These are phyloP conservation scores for Epizoanthus scotinus DNA, from an alignment of 92 coral and sea anemone genomes.

Conservation along the genomic window DNA sequence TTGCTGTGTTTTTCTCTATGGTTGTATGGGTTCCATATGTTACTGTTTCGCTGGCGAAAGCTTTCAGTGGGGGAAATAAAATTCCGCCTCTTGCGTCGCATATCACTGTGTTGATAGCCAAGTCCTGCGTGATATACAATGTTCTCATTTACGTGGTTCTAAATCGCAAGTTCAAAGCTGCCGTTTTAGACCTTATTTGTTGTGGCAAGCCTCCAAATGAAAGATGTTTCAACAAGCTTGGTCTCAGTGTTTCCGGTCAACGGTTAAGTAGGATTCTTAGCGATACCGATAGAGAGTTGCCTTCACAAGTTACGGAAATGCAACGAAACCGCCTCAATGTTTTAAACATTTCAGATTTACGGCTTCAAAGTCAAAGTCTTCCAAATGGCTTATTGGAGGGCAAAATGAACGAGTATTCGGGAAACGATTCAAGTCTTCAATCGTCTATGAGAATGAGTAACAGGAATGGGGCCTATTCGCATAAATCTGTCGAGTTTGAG, in stretches of 20 bases:
- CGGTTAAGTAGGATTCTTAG: slow-evolving; percentile 70
- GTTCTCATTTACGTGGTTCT: slow-evolving; percentile 90
- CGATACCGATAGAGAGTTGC: slow-evolving; percentile 65
- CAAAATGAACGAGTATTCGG: neutral
- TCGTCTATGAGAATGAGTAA: neutral
- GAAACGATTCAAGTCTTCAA: neutral
- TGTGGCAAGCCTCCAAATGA: slow-evolving; percentile 57
- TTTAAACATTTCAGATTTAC: slow-evolving; percentile 43
- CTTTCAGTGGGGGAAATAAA: slow-evolving; percentile 62
- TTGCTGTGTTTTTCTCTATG: slow-evolving; percentile 89
- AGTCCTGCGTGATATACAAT: slow-evolving; percentile 96
- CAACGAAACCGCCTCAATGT: slow-evolving; percentile 61
- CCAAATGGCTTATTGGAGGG: slow-evolving; percentile 6
- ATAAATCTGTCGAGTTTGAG: slow-evolving; percentile 21
- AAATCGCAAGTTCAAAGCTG: slow-evolving; percentile 89
- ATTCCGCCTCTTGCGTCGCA: slow-evolving; percentile 74
- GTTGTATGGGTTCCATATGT: slow-evolving; percentile 93
- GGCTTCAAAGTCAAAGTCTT: slow-evolving; percentile 16
- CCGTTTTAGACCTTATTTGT: slow-evolving; percentile 69
- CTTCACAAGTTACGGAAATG: slow-evolving; percentile 52
- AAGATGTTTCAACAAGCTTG: neutral
- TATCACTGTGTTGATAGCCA: slow-evolving; percentile 82
- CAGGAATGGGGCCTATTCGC: neutral
- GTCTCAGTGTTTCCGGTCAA: slow-evolving; percentile 1
- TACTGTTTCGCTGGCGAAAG: slow-evolving; percentile 68